Evolutionary conservation across 1,140 invertebrate species (phyloP), one percentile per base, ranked within the genome.

Genomic region (Aradophagus sp.): DNA sequence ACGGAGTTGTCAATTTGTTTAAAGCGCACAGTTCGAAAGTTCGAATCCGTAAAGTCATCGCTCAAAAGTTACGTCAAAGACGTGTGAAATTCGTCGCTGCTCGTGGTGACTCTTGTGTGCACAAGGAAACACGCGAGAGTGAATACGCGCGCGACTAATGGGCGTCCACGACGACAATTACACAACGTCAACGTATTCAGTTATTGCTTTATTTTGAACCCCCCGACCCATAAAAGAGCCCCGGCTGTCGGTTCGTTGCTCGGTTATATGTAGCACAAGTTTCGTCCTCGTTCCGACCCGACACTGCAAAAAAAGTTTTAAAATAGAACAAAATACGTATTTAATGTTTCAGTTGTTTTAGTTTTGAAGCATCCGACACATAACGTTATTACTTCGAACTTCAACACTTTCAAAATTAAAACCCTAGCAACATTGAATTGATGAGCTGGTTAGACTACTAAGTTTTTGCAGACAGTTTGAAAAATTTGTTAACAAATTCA

Each of bases 161-260:
- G 27, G 44, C 42, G 36, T 62, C 48, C 19, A 44, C 50, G 45
- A 47, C 27, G 36, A 52, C 55, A 55, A 63, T 53, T 58, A 69
- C 58, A 38, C 32, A 59, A 15, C 27, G 35, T 31, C 44, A 35
- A 16, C 47, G 55, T 42, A 75, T 75, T 69, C 47, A 61, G 73
- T 74, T 70, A 75, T 75, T 75, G 75, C 73, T 78, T 77, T 75
- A 78, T 77, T 78, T 77, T 75, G 73, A 75, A 75, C 55, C 39
- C 55, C 69, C 53, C 73, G 73, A 78, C 70, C 68, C 75, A 77
- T 78, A 77, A 75, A 78, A 76, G 44, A 58, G 73, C 65, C 63
- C 63, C 39, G 26, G 29, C 27, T 20, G 61, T 36, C 48, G 62
- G 72, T 73, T 77, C 44, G 72, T 67, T 36, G 70, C 53, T 29